Evolutionary conservation across 2,888 invertebrate species (phyloP), one percentile per base, ranked within the genome.

Genomic region (Acleris sparsana): DNA sequence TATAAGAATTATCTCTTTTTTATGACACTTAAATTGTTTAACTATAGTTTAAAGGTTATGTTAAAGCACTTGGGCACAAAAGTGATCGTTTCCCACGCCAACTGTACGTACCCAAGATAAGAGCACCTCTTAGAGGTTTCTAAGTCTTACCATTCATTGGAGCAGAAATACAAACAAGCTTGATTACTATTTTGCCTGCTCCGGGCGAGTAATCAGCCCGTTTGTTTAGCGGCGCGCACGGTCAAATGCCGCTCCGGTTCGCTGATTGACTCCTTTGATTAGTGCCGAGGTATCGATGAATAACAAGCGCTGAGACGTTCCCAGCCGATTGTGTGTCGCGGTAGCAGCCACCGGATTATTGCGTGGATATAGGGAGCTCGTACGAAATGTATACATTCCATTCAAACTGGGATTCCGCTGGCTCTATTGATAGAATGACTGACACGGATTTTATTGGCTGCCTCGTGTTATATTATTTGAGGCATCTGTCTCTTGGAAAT

Each of bases 221-320:
- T 78, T 80, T 79, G 78, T 79, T 78, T 76, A 75, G 75, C 76
- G 67, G 71, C 73, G 78, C 69, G 74, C 74, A 70, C 63, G 75
- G 78, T 76, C 71, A 74, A 73, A 68, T 71, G 76, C 72, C 72
- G 73, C 71, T 74, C 48, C 25, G 52, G 63, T 59, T 56, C 39
- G 49, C 72, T 69, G 79, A 80, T 81, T 79, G 79, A 79, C 79
- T 80, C 74, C 76, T 78, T 79, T 81, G 82, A 79, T 76, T 78
- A 79, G 73, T 72, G 58, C 48, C 71, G 71, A 72, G 72, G 75
- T 72, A 75, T 76, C 77, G 72, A 80, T 80, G 80, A 76, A 76
- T 76, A 78, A 73, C 73, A 76, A 79, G 75, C 74, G 29, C 16
- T 20, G 55, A 55, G 59, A 53, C 7, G 53, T 11, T 39, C 18